Conservation (phyloP, 2,113 vertebrate genomes). For the Camelus bactrianus region DNA sequence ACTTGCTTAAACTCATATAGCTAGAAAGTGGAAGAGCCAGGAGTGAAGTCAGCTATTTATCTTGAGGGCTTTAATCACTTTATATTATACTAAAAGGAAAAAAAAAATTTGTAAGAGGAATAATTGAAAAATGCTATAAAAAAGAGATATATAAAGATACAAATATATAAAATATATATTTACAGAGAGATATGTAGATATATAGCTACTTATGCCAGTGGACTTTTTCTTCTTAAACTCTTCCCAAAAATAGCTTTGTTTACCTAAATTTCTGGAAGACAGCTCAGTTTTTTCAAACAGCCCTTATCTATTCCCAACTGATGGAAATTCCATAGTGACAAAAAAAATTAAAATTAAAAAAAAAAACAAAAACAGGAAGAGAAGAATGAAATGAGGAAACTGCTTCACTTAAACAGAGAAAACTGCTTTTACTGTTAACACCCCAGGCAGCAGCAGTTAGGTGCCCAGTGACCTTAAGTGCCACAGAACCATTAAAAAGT, state of each 20-base stretch:
- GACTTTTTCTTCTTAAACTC: not conserved
- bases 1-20: not conserved
- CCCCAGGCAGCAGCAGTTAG: conserved; percentile 60
- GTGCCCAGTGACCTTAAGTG: conserved; percentile 79
- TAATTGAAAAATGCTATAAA: not conserved
- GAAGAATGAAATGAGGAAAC: not conserved
- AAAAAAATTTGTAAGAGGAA: not conserved
- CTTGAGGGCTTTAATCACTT: not conserved
- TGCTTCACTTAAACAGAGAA: not conserved
- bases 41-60: not conserved
- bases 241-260: not conserved
- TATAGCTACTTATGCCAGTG: not conserved
- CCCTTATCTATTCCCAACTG: conserved; percentile 23
- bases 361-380: conserved; percentile 36
- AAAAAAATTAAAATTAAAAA: conserved; percentile 46
- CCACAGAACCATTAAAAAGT: conserved; percentile 79
- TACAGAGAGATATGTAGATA: too few species aligned
- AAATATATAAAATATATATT: too few species aligned
- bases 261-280: not conserved
- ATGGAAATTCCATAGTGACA: not conserved
- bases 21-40: not conserved
- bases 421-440: conserved; percentile 65
- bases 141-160: not conserved
- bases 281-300: not conserved
- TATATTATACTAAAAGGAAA: not conserved